phyloP scores from a whole-genome alignment of 2,113 vertebrate species.

The Clarias gariepinus region DNA sequence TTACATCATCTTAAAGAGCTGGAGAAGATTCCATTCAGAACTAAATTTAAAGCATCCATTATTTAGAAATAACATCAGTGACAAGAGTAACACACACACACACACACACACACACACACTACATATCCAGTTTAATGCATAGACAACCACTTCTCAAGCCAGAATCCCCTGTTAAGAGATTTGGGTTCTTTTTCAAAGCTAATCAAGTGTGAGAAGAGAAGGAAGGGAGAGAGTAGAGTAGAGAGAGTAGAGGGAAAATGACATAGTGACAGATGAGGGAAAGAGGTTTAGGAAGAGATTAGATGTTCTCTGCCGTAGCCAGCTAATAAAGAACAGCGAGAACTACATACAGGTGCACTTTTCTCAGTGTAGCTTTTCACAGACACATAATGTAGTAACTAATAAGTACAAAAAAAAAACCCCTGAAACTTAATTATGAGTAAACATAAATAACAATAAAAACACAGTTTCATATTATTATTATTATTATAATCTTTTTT shows the following conservation, averaged over 20 bases:
- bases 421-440: neutral
- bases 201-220: constrained; percentile 37
- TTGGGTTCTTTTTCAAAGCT: constrained; percentile 37
- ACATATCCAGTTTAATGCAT: constrained; percentile 19
- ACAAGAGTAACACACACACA: constrained; percentile 39
- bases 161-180: constrained; percentile 26
- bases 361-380: neutral
- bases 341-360: neutral
- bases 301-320: neutral
- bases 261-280: constrained; percentile 3
- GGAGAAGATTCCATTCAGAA: constrained; percentile 18
- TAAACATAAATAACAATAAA: neutral
- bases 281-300: constrained; percentile 16
- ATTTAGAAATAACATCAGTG: constrained; percentile 34
- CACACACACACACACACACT: constrained; percentile 24
- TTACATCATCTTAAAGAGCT: constrained; percentile 19
- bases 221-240: neutral
- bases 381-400: neutral
- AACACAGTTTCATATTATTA: neutral
- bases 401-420: neutral
- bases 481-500: too few species aligned
- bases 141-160: neutral
- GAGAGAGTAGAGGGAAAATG: neutral
- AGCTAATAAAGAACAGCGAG: neutral
- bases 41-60: constrained; percentile 42